These are phyloP conservation scores for Steinernema hermaphroditum DNA, from an alignment of 2,888 invertebrate genomes.

Conservation along the genomic window DNA sequence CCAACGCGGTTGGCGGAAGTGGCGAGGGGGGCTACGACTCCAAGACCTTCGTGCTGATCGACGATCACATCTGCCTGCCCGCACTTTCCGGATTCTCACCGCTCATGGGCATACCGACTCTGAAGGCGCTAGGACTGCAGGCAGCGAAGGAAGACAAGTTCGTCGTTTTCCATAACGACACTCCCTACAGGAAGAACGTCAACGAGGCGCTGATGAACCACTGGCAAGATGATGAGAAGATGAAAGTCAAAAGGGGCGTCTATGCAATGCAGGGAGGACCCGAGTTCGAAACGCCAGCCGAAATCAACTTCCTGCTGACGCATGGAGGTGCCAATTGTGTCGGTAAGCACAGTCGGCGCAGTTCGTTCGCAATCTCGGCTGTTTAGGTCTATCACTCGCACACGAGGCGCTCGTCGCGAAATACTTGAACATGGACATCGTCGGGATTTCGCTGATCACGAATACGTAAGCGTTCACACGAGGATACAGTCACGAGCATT, in stretches of 20 bases:
- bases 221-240: neutral
- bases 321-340: neutral
- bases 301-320: neutral
- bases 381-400: neutral
- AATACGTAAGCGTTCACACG: neutral
- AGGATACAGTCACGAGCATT: neutral
- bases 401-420: neutral
- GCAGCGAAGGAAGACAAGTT: neutral
- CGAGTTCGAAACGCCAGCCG: neutral
- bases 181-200: neutral
- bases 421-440: neutral
- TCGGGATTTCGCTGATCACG: neutral
- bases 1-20: neutral
- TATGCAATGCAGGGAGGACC: constrained; percentile 1
- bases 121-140: too few species aligned
- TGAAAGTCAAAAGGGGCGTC: neutral
- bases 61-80: neutral
- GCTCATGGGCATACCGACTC: neutral
- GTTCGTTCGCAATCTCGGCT: too few species aligned
- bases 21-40: neutral
- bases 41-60: neutral
- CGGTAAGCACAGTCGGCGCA: neutral
- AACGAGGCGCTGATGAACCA: neutral
- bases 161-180: neutral
- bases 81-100: neutral